Base-by-base conservation (phyloP, 2,113 vertebrate species). In the Antechinus flavipes region DNA sequence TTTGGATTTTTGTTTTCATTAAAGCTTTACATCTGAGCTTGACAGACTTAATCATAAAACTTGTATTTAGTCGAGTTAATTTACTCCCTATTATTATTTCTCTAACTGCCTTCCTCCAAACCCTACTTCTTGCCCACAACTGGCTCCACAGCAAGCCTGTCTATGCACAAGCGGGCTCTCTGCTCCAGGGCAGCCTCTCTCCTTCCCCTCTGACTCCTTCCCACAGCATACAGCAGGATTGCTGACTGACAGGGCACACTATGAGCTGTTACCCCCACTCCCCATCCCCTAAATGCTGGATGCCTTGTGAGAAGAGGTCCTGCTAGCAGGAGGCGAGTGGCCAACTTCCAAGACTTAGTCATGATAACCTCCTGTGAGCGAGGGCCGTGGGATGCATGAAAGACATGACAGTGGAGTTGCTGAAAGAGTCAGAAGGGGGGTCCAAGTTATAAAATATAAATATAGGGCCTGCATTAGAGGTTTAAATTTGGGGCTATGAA, bases 21-120 rank as follows among this genome's bases (percentile, higher is more conserved):
- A 94, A 42, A 94, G 90, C 52, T 54, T 91, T 93, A 91, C 10
- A 54, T 91, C 27, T 91, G 93, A 95, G 49, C 46, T 24, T 94
- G 30, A 91, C 9, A 50, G 52, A 95, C 46, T 49, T 56, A 54
- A 25, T 54, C 91, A 95, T 47, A 49, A 93, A 42, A 68, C 4
- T 46, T 50, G 23, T 50, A 50, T 90, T 58, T 27, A 24, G 14
- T 8, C 19, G 8, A 91, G 50, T 42, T 55, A 16, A 90, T 52
- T 42, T 61, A 90, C 52, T 52, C 35, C 91, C 49, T 27, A n/a
- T n/a, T 54, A 91, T 46, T 23, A 49, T 2, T 56, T 35, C 89
- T 54, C 47, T 35, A 22, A 68, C 30, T 53, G n/a, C 46, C 61
- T 49, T 54, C 52, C 26, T 42, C 90, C 4, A 1, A 2, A 7